These are phyloP conservation scores for Misgurnus mizolepis DNA, from an alignment of 2,113 vertebrate genomes.

Conservation along the genomic window DNA sequence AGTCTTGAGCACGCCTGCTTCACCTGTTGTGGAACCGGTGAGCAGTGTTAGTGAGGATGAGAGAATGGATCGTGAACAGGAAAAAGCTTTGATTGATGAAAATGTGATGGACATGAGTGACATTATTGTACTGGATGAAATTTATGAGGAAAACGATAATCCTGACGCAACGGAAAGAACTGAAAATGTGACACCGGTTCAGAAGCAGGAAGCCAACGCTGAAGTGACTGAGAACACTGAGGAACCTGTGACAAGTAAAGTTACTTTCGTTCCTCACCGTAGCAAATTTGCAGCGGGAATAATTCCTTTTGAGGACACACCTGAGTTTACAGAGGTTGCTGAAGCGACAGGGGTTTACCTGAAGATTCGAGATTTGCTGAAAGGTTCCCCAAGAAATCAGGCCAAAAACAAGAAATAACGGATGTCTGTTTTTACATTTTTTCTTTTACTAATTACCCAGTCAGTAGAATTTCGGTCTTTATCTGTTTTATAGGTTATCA, in stretches of 20 bases:
- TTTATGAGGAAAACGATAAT: constrained; percentile 27
- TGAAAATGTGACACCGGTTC: constrained; percentile 24
- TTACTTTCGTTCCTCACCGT: constrained; percentile 83
- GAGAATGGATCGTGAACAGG: not conserved
- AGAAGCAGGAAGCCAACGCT: not conserved
- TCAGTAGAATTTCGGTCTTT: constrained; percentile 15
- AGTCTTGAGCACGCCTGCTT: constrained; percentile 40
- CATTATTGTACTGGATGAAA: constrained; percentile 50
- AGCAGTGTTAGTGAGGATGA: constrained; percentile 40
- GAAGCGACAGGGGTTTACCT: constrained; percentile 92
- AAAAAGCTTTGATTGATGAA: not conserved
- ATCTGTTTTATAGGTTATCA: constrained; percentile 16
- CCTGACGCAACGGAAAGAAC: constrained; percentile 27
- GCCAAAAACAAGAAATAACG: constrained; percentile 79
- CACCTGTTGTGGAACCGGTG: not conserved
- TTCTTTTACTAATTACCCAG: not conserved
- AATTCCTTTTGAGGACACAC: constrained; percentile 93
- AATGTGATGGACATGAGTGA: constrained; percentile 24
- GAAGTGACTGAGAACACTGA: not conserved
- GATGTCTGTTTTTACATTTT: not conserved
- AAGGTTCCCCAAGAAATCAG: constrained; percentile 90
- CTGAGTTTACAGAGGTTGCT: constrained; percentile 93
- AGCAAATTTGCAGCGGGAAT: constrained; percentile 93
- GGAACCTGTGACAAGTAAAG: constrained; percentile 47
- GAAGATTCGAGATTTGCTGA: constrained; percentile 86